Conservation (phyloP, 2,797 vertebrate genomes). For the Crenichthys baileyi region DNA sequence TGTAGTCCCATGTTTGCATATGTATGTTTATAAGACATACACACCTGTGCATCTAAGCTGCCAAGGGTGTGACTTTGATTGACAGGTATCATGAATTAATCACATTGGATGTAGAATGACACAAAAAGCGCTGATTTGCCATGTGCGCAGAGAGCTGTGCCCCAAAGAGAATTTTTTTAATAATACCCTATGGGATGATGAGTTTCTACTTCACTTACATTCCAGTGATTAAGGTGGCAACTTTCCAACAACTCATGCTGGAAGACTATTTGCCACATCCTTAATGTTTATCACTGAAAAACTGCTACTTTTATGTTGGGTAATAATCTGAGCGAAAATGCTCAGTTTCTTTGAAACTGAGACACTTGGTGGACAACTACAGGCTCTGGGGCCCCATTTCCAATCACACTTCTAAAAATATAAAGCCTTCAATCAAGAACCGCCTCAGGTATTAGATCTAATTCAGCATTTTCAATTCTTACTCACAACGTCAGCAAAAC, state of each 20-base stretch:
- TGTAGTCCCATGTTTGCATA: too few relatives aligned
- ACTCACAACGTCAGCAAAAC: neutral
- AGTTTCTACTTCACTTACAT: slow-evolving; percentile 24
- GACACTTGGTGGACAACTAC: neutral
- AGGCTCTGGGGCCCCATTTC: neutral
- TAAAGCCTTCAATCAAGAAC: neutral
- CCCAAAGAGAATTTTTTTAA: slow-evolving; percentile 1
- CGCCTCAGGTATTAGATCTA: neutral
- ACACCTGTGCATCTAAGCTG: too few relatives aligned
- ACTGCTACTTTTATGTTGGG: neutral
- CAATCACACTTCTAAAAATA: slow-evolving; percentile 10
- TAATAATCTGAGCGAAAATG: slow-evolving; percentile 1
- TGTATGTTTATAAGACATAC: too few relatives aligned
- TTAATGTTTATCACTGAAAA: slow-evolving; percentile 31
- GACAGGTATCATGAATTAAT: too few relatives aligned
- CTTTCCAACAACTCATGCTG: slow-evolving; percentile 32
- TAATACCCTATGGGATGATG: slow-evolving; percentile 29
- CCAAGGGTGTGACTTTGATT: too few relatives aligned
- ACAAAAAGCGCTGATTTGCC: too few relatives aligned
- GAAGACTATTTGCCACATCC: slow-evolving; percentile 15
- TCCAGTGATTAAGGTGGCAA: slow-evolving; percentile 42
- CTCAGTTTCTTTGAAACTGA: neutral
- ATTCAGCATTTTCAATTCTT: neutral
- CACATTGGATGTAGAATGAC: too few relatives aligned
- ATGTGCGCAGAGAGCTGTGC: too few relatives aligned